These are phyloP conservation scores for Acipenser oxyrinchus DNA, from an alignment of 2,797 vertebrate genomes.

Conservation along the genomic window DNA sequence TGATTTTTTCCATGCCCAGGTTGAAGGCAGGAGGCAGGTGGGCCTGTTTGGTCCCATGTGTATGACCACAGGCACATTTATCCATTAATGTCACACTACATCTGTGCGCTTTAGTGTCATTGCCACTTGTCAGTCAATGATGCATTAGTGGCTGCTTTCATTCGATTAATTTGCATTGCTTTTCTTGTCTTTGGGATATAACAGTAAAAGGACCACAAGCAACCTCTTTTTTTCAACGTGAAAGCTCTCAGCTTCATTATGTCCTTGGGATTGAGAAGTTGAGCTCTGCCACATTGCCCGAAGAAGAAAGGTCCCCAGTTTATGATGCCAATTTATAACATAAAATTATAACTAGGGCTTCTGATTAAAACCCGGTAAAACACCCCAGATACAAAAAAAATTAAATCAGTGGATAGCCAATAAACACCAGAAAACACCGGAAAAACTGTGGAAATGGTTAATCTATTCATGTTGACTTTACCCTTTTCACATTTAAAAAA, in stretches of 20 bases:
- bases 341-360: slow-evolving; percentile 11
- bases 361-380: slow-evolving; percentile 10
- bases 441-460: too few relatives aligned
- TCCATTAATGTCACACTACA: slow-evolving; percentile 90
- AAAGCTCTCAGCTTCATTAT: slow-evolving; percentile 4
- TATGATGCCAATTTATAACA: slow-evolving; percentile 19
- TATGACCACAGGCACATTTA: slow-evolving; percentile 81
- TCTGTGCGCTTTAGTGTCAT: slow-evolving; percentile 62
- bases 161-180: slow-evolving; percentile 61
- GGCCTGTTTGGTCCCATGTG: slow-evolving; percentile 31
- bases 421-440: too few relatives aligned
- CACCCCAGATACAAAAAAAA: too few relatives aligned
- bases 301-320: slow-evolving; percentile 19
- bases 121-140: slow-evolving; percentile 80
- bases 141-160: slow-evolving; percentile 67
- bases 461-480: too few relatives aligned
- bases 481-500: too few relatives aligned
- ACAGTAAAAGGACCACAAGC: slow-evolving; percentile 15
- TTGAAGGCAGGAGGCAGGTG: slow-evolving; percentile 67
- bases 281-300: slow-evolving; percentile 13
- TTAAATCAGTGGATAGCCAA: too few relatives aligned
- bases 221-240: slow-evolving; percentile 16
- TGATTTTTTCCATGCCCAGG: slow-evolving; percentile 70
- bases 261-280: slow-evolving; percentile 22
- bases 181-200: slow-evolving; percentile 44